Percentiles rank a stretch among this genome's conserved stretches.
phyloP scores from a whole-genome alignment of 2,797 vertebrate species.

The Myoxocephalus aenaeus region DNA sequence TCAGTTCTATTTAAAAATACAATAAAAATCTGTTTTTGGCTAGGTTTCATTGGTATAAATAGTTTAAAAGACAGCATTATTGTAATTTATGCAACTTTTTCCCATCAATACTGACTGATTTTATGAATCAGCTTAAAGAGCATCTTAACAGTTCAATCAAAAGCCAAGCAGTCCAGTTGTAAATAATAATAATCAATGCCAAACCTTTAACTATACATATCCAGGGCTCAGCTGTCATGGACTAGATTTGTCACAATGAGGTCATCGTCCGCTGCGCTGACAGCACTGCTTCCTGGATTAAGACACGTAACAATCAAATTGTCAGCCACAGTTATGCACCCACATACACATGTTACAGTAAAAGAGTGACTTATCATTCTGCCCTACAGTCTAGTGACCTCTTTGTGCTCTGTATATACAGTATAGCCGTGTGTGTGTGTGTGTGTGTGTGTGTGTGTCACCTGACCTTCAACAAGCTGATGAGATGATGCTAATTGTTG shows the following conservation, averaged over 20 bases:
- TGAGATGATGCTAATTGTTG: conserved; percentile 25
- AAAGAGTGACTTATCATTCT: not conserved
- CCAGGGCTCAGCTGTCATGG: conserved; percentile 30
- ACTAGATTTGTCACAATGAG: conserved; percentile 48
- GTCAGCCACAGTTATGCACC: conserved; percentile 9
- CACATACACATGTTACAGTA: not conserved
- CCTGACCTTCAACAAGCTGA: conserved; percentile 6
- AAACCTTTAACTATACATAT: not conserved
- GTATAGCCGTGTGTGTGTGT: not conserved
- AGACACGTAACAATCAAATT: conserved; percentile 8
- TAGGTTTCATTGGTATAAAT: not conserved
- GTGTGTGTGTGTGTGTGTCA: not conserved
- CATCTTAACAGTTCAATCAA: not conserved
- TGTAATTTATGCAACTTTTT: not conserved
- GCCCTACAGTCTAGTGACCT: conserved; percentile 3
- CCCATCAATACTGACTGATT: not conserved
- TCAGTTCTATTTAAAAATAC: not conserved
- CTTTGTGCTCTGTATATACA: no score
- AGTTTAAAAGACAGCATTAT: not conserved
- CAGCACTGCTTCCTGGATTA: conserved; percentile 9
- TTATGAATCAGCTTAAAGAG: not conserved
- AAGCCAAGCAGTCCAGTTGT: not conserved
- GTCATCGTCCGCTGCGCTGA: conserved; percentile 25
- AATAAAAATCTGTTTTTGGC: not conserved
- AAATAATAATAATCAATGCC: not conserved